A percentile compares a stretch with the other conserved stretches of the same genome.
Conservation (phyloP, 2,113 vertebrate species). For the Pelobates fuscus region DNA sequence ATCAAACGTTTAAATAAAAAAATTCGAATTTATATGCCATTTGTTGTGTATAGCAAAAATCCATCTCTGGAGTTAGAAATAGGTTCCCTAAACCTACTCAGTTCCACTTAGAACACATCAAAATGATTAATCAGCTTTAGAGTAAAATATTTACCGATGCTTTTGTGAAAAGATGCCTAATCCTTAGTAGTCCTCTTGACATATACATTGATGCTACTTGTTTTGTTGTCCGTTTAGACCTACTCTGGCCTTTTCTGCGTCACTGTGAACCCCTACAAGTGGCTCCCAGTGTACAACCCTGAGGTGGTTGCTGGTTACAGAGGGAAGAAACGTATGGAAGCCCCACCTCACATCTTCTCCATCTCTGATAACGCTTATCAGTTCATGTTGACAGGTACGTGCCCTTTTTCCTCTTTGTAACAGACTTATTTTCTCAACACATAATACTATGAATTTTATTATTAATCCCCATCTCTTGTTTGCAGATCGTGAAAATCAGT, state of each 20-base stretch:
- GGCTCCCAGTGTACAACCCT: slow-evolving; percentile 77
- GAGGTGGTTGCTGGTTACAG: slow-evolving; percentile 76
- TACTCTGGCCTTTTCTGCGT: slow-evolving; percentile 75
- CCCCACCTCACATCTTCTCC: slow-evolving; percentile 83
- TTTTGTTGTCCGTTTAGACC: slow-evolving; percentile 60
- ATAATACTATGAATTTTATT: neutral
- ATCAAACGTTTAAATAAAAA: no score
- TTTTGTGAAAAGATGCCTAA: no score
- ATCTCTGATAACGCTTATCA: slow-evolving; percentile 83
- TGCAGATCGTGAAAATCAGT: slow-evolving; percentile 64
- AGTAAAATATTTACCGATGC: no score
- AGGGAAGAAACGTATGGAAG: slow-evolving; percentile 79
- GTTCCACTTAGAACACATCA: no score
- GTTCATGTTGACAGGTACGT: slow-evolving; percentile 80
- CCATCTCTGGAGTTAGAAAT: no score
- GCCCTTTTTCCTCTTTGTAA: neutral
- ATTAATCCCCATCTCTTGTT: slow-evolving; percentile 16
- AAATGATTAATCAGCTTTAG: no score
- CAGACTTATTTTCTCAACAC: neutral
- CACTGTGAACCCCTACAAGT: slow-evolving; percentile 80
- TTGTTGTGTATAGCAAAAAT: no score
- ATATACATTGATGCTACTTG: no score
- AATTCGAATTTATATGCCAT: no score
- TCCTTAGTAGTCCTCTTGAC: no score
- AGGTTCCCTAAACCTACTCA: no score